phyloP scores from a whole-genome alignment of 1,140 invertebrate genomes.

The Drosophila ficusphila region DNA sequence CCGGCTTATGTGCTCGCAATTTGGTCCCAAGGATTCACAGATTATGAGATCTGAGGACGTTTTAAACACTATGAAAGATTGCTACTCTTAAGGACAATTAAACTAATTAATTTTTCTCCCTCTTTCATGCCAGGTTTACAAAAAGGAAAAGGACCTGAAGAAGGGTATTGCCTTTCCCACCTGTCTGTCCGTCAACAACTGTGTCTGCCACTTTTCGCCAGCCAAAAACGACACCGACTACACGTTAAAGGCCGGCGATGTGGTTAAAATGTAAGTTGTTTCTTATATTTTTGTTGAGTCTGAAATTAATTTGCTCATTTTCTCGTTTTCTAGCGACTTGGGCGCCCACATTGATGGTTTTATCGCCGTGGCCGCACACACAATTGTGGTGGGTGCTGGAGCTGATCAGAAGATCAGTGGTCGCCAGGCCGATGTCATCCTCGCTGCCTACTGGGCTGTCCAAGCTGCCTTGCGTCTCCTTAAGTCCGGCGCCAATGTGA shows the following conservation, averaged over 20 bases:
- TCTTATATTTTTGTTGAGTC: neutral
- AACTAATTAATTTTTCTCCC: neutral
- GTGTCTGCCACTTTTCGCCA: conserved; percentile 99
- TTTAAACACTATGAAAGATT: neutral
- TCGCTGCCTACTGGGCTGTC: conserved; percentile 97
- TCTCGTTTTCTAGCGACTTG: conserved; percentile 89
- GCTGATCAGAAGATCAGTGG: conserved; percentile 90
- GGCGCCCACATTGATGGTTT: conserved; percentile 99
- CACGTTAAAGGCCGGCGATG: conserved; percentile 94
- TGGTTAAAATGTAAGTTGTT: conserved; percentile 97
- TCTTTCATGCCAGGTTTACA: conserved; percentile 87
- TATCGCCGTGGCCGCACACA: conserved; percentile 98
- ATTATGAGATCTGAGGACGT: conserved; percentile 84
- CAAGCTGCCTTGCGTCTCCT: conserved; percentile 97
- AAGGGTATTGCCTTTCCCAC: conserved; percentile 99
- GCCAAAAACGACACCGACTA: conserved; percentile 96
- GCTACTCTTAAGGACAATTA: neutral
- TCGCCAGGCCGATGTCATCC: conserved; percentile 96
- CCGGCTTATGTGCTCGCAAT: conserved; percentile 13
- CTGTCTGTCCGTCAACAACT: conserved; percentile 99
- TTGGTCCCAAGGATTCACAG: conserved; percentile 65
- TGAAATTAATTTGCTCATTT: neutral
- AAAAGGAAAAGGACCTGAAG: conserved; percentile 99
- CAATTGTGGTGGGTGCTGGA: conserved; percentile 94
- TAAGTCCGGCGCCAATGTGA: conserved; percentile 95